phyloP scores from a whole-genome alignment of 1,140 invertebrate species.

The Paraescarpia echinospica region DNA sequence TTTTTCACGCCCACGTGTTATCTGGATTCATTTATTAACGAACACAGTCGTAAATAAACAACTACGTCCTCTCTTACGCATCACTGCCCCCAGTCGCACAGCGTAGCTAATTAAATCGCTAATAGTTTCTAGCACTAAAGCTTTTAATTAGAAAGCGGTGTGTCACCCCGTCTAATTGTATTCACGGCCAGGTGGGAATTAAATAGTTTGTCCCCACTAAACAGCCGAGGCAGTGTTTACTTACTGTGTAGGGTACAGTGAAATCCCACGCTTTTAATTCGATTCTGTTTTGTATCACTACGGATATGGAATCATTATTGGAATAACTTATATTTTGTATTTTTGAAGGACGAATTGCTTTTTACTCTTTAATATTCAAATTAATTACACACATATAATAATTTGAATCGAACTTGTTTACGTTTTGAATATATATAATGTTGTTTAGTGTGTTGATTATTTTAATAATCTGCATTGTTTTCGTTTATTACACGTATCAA shows the following conservation, averaged over 20 bases:
- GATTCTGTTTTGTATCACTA: neutral
- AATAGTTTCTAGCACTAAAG: neutral
- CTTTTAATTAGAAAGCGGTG: neutral
- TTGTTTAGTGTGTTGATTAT: too few relatives aligned
- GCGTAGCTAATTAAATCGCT: neutral
- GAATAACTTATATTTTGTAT: neutral
- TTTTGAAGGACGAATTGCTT: too few relatives aligned
- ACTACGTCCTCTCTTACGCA: neutral
- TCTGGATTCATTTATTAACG: neutral
- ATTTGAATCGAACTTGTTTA: too few relatives aligned
- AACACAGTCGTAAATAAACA: neutral
- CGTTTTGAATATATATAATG: too few relatives aligned
- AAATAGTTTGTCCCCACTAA: too few relatives aligned
- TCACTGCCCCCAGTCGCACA: neutral
- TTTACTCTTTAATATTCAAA: too few relatives aligned
- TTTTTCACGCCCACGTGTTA: neutral
- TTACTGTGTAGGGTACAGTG: neutral
- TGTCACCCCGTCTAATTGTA: neutral
- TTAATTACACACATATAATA: too few relatives aligned
- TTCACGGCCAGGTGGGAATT: neutral
- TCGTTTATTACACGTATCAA: too few relatives aligned
- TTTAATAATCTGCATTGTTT: too few relatives aligned
- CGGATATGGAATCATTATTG: neutral
- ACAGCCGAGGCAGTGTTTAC: neutral
- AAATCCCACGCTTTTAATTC: neutral